phyloP scores from a whole-genome alignment of 2,888 invertebrate species.

The Imbricaverruca yamaguchii region DNA sequence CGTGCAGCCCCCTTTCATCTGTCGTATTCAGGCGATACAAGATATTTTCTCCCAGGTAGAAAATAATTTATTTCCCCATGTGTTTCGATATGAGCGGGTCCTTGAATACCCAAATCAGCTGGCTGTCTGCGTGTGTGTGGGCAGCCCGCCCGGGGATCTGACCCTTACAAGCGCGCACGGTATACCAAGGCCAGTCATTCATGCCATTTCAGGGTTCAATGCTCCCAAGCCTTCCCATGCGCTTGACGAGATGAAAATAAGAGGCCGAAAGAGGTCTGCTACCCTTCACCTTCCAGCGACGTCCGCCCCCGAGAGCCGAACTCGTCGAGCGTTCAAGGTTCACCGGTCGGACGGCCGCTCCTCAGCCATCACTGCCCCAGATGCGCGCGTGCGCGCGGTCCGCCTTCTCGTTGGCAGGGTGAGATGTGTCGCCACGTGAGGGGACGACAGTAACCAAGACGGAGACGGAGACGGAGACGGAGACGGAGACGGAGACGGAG shows the following conservation, averaged over 20 bases:
- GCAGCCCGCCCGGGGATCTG: not conserved
- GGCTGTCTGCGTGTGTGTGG: not conserved
- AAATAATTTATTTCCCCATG: constrained; percentile 1
- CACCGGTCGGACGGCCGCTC: not conserved
- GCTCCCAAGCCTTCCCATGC: constrained; percentile 9
- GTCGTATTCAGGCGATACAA: not conserved
- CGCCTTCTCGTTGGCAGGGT: too few relatives aligned
- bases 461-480: too few relatives aligned
- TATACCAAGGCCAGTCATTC: not conserved
- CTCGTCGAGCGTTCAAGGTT: not conserved
- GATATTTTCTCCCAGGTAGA: not conserved
- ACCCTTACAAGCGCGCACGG: not conserved
- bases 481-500: too few relatives aligned
- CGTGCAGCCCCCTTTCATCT: too few relatives aligned
- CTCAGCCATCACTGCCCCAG: too few relatives aligned
- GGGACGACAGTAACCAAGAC: too few relatives aligned
- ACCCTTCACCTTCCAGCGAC: not conserved
- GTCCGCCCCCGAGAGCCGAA: not conserved
- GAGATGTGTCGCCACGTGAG: too few relatives aligned
- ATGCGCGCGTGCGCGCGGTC: too few relatives aligned
- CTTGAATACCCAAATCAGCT: not conserved
- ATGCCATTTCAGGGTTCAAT: not conserved
- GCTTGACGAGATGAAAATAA: not conserved
- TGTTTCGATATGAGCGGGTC: not conserved
- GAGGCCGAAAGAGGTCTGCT: not conserved